Evolutionary conservation across 2,113 vertebrate genomes (phyloP), one percentile per base, ranked within the genome.

Genomic region (Limnothrissa miodon): DNA sequence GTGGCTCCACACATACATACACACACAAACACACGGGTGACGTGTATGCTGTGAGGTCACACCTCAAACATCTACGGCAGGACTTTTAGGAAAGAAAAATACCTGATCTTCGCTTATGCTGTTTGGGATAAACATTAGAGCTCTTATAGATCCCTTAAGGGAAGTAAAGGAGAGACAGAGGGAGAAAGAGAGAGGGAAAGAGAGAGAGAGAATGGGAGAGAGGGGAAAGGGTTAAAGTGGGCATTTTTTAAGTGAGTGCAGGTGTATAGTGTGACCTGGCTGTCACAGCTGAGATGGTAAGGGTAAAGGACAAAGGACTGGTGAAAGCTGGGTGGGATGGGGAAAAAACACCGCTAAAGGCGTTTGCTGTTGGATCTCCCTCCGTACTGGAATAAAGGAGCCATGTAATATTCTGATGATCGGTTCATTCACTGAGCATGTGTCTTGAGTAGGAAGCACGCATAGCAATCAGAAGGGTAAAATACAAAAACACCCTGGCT

Each of bases 81-180:
- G 78, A 78, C 83, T 83, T 78, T 83, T 78, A 83, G 45, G n/a
- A n/a, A n/a, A 80, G 4, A 74, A 85, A 44, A 78, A 93, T 95
- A 95, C 94, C 95, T 95, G 94, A 95, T 93, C 92, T 93, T 93
- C 94, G 92, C 92, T 94, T 95, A 90, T 92, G 94, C 90, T 93
- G 94, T 95, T 95, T 95, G 90, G 95, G 93, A 93, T 94, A 94
- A 88, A 94, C 93, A 91, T 91, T 95, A 94, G 94, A 93, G 92
- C 92, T 93, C 93, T 94, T 95, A 92, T 93, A 93, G 90, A 93
- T 91, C 78, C 94, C 94, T 95, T 95, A 85, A 94, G 94, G 85
- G 95, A 92, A 95, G 90, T 94, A 93, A 89, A 94, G 88, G 86
- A 85, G 86, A 74, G 66, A 74, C 89, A 91, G 81, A 94, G 84